A percentile compares a stretch with the other conserved stretches of the same genome.
These are phyloP conservation scores for Cerastis leucographa DNA, from an alignment of 2,888 invertebrate species.

Conservation along the genomic window DNA sequence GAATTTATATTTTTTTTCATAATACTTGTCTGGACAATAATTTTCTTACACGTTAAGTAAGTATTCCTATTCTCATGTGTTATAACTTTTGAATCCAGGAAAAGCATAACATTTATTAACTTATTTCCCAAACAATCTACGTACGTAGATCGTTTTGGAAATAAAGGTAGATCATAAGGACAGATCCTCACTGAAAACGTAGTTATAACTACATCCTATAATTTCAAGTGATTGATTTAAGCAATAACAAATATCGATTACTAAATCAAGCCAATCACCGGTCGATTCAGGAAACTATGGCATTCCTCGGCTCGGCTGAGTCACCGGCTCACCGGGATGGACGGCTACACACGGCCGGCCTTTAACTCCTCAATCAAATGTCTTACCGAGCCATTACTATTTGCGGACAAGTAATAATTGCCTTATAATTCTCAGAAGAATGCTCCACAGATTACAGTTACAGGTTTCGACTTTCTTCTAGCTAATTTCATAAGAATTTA, in stretches of 20 bases:
- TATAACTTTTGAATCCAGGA: neutral
- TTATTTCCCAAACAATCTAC: neutral
- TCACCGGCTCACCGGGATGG: slow-evolving; percentile 59
- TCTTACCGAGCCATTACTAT: slow-evolving; percentile 60
- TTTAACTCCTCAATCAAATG: slow-evolving; percentile 65
- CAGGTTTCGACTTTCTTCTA: slow-evolving; percentile 49
- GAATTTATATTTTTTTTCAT: slow-evolving; percentile 13
- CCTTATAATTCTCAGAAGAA: slow-evolving; percentile 67
- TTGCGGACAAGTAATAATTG: slow-evolving; percentile 66
- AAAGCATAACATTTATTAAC: neutral
- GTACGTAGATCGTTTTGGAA: no score
- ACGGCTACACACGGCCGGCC: slow-evolving; percentile 49
- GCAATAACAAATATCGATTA: slow-evolving; percentile 52
- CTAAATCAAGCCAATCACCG: slow-evolving; percentile 70
- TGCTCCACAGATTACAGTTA: slow-evolving; percentile 57
- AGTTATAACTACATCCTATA: slow-evolving; percentile 9
- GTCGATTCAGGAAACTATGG: slow-evolving; percentile 81
- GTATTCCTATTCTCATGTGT: neutral
- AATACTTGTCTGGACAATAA: neutral
- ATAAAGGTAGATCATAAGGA: no score
- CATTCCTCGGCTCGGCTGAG: slow-evolving; percentile 80
- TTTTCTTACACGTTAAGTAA: neutral
- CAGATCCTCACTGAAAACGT: neutral
- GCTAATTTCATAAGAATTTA: slow-evolving; percentile 49
- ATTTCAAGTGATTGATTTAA: slow-evolving; percentile 2